phyloP scores from a whole-genome alignment of 2,113 vertebrate species.

The Addax nasomaculatus region DNA sequence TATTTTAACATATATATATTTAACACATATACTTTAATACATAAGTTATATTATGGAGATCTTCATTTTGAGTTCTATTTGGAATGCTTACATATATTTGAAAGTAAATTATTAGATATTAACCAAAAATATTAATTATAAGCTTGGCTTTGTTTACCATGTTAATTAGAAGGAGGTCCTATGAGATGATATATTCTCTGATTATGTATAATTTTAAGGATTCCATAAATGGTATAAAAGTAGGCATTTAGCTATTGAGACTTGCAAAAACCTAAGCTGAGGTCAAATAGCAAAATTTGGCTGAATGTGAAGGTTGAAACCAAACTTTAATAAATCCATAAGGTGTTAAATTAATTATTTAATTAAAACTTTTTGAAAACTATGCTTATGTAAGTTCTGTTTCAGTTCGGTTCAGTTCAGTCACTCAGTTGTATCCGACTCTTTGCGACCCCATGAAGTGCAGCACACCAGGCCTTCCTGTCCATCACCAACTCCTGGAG shows the following conservation, averaged over 20 bases:
- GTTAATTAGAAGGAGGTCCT: not conserved
- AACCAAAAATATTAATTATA: not conserved
- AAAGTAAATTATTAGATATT: constrained; percentile 17
- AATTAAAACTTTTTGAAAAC: not conserved
- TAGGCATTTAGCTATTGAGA: not conserved
- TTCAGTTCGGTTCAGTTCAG: not conserved
- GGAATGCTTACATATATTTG: not conserved
- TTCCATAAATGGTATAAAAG: not conserved
- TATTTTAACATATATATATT: not conserved
- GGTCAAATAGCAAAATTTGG: not conserved
- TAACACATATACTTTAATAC: not conserved
- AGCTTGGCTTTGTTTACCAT: not conserved
- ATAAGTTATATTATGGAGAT: not conserved
- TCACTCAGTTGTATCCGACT: no score
- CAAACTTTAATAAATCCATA: not conserved
- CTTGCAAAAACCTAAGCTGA: not conserved
- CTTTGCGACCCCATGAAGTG: no score
- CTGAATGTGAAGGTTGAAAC: not conserved
- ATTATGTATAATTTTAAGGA: not conserved
- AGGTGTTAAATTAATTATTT: not conserved
- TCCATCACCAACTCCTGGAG: no score
- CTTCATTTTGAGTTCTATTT: not conserved
- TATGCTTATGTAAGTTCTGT: not conserved
- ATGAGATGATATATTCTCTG: not conserved
- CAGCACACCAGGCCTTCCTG: no score